Conservation (phyloP, 1,140 invertebrate genomes). For the Pseudomyrmex flavicornis region DNA sequence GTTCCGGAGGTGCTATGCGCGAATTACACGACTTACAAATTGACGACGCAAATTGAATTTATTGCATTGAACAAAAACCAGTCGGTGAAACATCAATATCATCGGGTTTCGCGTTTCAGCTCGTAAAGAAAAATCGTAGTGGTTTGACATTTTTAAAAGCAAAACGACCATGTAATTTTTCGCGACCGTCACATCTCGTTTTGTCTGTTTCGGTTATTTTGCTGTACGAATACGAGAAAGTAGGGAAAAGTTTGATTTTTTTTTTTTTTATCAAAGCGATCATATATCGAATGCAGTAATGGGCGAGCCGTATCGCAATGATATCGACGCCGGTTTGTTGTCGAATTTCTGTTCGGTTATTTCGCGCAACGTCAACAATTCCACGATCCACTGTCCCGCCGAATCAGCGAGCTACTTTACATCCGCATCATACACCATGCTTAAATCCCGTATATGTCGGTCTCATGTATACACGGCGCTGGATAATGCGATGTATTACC, state of each 20-base stretch:
- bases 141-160: background rate
- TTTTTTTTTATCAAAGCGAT: background rate
- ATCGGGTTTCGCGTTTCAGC: background rate
- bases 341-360: background rate
- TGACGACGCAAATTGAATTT: conserved; percentile 31
- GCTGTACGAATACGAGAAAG: too few species aligned
- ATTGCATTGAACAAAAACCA: conserved; percentile 18
- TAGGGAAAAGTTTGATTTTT: too few species aligned
- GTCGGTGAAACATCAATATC: background rate
- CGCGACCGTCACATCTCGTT: background rate
- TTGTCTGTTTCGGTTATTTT: background rate
- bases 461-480: conserved; percentile 37
- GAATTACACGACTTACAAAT: conserved; percentile 39
- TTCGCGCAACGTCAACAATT: background rate
- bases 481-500: conserved; percentile 68
- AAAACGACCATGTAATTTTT: background rate
- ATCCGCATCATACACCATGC: conserved; percentile 17
- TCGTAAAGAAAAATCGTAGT: background rate
- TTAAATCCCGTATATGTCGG: conserved; percentile 25
- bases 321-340: background rate
- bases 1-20: conserved; percentile 33
- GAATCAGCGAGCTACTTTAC: conserved; percentile 31
- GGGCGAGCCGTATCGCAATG: background rate
- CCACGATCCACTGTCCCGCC: background rate
- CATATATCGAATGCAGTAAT: too few species aligned